Evolutionary conservation across 1,140 invertebrate species (phyloP).

Genomic region (Apis florea): DNA sequence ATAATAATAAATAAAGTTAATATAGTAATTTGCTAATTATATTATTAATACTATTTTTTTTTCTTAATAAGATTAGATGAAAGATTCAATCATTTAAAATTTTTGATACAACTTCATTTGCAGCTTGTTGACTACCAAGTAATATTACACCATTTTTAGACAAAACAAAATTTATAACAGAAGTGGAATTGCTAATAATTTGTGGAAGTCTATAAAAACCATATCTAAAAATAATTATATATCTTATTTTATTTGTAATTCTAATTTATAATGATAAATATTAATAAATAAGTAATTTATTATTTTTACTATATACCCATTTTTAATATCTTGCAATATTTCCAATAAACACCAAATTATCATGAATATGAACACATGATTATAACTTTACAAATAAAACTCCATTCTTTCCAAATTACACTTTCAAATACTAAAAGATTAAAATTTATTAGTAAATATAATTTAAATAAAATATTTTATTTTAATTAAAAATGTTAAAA

Average conservation of each 20-base stretch:
- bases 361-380: neutral
- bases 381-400: neutral
- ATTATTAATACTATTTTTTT: too few species aligned
- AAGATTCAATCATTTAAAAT: constrained; percentile 7
- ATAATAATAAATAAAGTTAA: too few species aligned
- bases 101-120: constrained; percentile 25
- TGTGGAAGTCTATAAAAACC: constrained; percentile 26
- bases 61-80: neutral
- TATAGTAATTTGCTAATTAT: neutral
- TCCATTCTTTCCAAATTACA: constrained; percentile 26
- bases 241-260: neutral
- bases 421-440: constrained; percentile 14
- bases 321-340: constrained; percentile 2
- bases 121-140: constrained; percentile 37
- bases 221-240: neutral
- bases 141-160: constrained; percentile 34
- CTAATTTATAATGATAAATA: neutral
- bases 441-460: neutral
- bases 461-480: neutral
- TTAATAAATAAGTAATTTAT: neutral
- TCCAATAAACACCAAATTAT: constrained; percentile 26
- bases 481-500: neutral
- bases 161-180: constrained; percentile 20
- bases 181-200: neutral
- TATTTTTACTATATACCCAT: constrained; percentile 24